These are phyloP conservation scores for Agrochola litura DNA, from an alignment of 2,888 invertebrate species.

Conservation along the genomic window DNA sequence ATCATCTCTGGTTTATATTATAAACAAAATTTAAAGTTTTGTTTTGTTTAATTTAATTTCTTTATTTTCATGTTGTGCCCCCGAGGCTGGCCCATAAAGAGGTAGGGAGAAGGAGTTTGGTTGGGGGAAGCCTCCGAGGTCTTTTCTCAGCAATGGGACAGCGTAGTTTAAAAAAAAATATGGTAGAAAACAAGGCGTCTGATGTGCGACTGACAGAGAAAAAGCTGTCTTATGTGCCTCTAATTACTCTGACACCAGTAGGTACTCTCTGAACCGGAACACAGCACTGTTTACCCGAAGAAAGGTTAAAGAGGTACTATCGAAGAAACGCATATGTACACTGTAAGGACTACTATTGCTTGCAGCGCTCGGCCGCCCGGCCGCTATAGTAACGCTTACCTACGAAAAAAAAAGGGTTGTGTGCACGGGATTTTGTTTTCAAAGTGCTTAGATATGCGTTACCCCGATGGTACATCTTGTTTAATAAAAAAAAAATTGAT, in stretches of 20 bases:
- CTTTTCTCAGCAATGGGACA: neutral
- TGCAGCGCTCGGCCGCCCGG: too few species aligned
- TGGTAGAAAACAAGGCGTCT: neutral
- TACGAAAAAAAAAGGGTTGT: too few species aligned
- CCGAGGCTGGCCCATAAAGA: neutral
- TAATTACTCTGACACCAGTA: neutral
- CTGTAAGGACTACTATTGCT: too few species aligned
- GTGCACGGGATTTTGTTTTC: too few species aligned
- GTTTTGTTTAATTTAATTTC: constrained; percentile 20
- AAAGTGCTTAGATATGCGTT: too few species aligned
- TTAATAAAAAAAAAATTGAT: too few species aligned
- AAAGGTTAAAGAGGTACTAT: neutral
- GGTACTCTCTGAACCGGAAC: neutral
- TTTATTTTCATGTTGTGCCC: neutral
- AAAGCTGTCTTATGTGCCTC: neutral
- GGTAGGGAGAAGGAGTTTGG: too few species aligned
- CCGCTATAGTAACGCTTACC: too few species aligned
- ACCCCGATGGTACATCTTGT: too few species aligned
- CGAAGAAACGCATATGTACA: too few species aligned
- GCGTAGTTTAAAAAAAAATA: too few species aligned
- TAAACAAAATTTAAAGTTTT: neutral
- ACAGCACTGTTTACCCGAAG: neutral
- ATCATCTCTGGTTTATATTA: constrained; percentile 4
- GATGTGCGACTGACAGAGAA: neutral
- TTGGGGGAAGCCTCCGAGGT: too few species aligned